Percentiles rank a stretch among this genome's conserved stretches.
Conservation (phyloP, 2,888 invertebrate species). For the Herminia tarsipennalis region DNA sequence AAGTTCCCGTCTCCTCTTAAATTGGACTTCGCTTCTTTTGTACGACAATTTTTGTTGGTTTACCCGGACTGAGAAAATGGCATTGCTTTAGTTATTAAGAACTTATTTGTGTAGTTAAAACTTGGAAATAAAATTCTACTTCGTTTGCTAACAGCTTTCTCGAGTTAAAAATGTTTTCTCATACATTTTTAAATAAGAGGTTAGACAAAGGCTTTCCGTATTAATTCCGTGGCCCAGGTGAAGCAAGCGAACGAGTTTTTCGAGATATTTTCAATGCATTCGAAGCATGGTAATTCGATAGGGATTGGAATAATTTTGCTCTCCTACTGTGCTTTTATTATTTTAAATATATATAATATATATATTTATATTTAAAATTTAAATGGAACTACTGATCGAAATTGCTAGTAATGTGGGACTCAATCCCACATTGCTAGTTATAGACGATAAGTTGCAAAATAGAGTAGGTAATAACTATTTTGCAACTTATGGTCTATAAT, state of each 20-base stretch:
- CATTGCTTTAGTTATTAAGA: constrained; percentile 61
- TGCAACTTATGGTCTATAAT: not conserved
- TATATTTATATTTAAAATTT: too few species aligned
- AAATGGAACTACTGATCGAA: too few species aligned
- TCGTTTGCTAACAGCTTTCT: constrained; percentile 40
- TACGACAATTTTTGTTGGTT: constrained; percentile 60
- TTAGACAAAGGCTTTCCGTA: constrained; percentile 31
- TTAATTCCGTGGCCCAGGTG: constrained; percentile 35
- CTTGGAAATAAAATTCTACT: constrained; percentile 54
- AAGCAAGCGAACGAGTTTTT: constrained; percentile 27
- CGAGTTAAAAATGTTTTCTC: constrained; percentile 25
- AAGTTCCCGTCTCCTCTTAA: constrained; percentile 76
- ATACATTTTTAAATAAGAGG: constrained; percentile 27
- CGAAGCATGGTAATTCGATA: constrained; percentile 23
- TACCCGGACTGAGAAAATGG: constrained; percentile 48
- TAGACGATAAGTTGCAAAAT: too few species aligned
- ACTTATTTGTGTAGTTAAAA: constrained; percentile 62
- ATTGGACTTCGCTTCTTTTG: constrained; percentile 73
- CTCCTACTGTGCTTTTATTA: constrained; percentile 3
- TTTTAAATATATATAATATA: not conserved
- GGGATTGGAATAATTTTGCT: constrained; percentile 15
- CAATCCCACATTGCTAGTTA: too few species aligned
- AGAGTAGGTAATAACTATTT: too few species aligned
- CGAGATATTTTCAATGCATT: constrained; percentile 39
- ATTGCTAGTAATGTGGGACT: too few species aligned